Evolutionary conservation across 1,140 invertebrate species (phyloP).

Genomic region (Panulirus ornatus): DNA sequence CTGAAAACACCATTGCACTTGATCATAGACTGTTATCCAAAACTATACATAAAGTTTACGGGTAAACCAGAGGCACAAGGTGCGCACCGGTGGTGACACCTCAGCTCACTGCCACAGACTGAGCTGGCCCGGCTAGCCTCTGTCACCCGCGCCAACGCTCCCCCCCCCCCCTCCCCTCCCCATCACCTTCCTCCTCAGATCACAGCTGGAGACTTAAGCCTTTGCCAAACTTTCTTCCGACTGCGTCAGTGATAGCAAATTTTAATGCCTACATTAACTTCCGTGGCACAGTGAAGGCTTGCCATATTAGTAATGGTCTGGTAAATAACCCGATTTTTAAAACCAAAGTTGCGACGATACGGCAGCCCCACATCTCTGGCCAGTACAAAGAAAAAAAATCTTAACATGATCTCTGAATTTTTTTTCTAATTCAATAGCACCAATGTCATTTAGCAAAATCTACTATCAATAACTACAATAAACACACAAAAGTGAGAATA

Average conservation of each 20-base stretch:
- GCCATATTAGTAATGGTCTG: too few species aligned
- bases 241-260: slow-evolving; percentile 29
- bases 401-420: too few species aligned
- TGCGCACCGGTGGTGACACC: slow-evolving; percentile 29
- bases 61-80: too few species aligned
- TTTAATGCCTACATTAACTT: slow-evolving; percentile 35
- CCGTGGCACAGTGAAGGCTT: slow-evolving; percentile 1
- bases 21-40: not conserved
- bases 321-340: too few species aligned
- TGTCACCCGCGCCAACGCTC: not conserved
- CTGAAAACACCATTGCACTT: slow-evolving; percentile 8
- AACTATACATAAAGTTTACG: too few species aligned
- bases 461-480: too few species aligned
- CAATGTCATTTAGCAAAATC: too few species aligned
- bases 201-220: slow-evolving; percentile 30
- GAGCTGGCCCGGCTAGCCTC: slow-evolving; percentile 10
- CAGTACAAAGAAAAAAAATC: too few species aligned
- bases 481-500: too few species aligned
- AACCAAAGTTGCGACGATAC: too few species aligned
- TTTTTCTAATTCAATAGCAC: too few species aligned
- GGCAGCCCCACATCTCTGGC: too few species aligned
- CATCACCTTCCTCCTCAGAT: not conserved
- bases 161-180: slow-evolving; percentile 1
- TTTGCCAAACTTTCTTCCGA: slow-evolving; percentile 42
- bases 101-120: slow-evolving; percentile 37